phyloP scores from a whole-genome alignment of 2,888 invertebrate genomes.

The Ormyrus labotus region DNA sequence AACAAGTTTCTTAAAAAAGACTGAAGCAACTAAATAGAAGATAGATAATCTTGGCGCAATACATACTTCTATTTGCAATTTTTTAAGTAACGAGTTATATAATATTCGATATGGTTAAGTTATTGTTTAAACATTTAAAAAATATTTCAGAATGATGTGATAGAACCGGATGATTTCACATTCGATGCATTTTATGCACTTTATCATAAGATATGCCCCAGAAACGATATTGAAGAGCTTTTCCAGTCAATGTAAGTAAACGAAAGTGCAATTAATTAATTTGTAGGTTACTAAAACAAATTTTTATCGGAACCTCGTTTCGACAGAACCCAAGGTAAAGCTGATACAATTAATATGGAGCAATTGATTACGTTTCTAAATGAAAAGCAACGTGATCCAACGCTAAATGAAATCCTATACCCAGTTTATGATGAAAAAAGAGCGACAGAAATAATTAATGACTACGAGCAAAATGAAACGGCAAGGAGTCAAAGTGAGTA shows the following conservation, averaged over 20 bases:
- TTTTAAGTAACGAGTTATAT: not conserved
- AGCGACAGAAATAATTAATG: constrained; percentile 93
- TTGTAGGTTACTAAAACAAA: not conserved
- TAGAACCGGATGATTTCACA: constrained; percentile 95
- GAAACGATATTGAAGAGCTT: constrained; percentile 98
- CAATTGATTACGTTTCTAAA: constrained; percentile 96
- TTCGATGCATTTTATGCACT: constrained; percentile 99
- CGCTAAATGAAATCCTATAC: constrained; percentile 98
- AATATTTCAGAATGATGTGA: constrained; percentile 87
- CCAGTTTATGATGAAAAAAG: constrained; percentile 97
- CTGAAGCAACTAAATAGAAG: no score
- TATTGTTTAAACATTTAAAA: constrained; percentile 25
- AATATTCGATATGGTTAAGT: not conserved
- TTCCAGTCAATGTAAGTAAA: constrained; percentile 94
- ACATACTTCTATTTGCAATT: no score
- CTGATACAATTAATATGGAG: constrained; percentile 89
- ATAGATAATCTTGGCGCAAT: no score
- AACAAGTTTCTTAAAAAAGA: no score
- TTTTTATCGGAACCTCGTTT: not conserved
- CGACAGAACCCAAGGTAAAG: constrained; percentile 90
- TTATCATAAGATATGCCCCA: constrained; percentile 98
- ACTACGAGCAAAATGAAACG: constrained; percentile 92
- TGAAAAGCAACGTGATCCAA: constrained; percentile 98
- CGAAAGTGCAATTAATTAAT: constrained; percentile 12
- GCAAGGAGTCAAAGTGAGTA: constrained; percentile 82